A percentile compares a stretch with the other conserved stretches of the same genome.
These are phyloP conservation scores for Brachymystax lenok DNA, from an alignment of 2,797 vertebrate species.

Conservation along the genomic window DNA sequence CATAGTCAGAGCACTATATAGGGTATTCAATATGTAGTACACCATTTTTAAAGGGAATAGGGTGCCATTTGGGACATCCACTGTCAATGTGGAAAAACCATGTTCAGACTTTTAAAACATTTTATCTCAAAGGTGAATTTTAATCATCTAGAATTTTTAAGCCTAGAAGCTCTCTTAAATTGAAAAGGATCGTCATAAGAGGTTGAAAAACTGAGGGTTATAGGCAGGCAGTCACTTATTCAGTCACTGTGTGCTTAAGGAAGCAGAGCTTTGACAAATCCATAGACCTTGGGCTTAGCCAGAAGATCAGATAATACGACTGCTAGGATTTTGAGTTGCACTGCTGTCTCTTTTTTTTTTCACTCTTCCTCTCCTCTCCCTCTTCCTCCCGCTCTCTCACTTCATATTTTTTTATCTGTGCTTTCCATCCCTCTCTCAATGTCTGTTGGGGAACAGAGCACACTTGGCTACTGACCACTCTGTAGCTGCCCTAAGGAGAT, in stretches of 20 bases:
- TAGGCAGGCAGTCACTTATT: no score
- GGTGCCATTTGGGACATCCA: no score
- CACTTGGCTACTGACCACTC: conserved; percentile 73
- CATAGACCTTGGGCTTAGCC: not conserved
- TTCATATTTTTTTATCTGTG: conserved; percentile 21
- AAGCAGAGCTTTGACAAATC: not conserved
- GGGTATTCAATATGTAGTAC: no score
- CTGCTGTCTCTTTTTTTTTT: not conserved
- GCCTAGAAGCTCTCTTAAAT: no score
- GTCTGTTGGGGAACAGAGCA: conserved; percentile 74
- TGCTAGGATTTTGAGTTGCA: not conserved
- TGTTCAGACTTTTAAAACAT: no score
- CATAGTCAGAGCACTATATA: no score
- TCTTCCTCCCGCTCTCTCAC: not conserved
- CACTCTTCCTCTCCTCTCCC: conserved; percentile 5
- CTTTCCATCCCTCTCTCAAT: conserved; percentile 57
- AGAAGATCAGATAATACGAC: not conserved
- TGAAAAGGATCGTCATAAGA: no score
- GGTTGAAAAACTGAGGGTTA: no score
- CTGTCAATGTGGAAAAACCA: no score
- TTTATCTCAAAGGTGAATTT: no score
- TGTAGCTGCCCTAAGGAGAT: conserved; percentile 73
- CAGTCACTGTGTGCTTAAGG: not conserved
- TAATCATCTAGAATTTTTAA: no score
- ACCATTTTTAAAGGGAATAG: no score